Base-by-base conservation (phyloP, 1,140 invertebrate species). In the Drosophila parabipectinata region DNA sequence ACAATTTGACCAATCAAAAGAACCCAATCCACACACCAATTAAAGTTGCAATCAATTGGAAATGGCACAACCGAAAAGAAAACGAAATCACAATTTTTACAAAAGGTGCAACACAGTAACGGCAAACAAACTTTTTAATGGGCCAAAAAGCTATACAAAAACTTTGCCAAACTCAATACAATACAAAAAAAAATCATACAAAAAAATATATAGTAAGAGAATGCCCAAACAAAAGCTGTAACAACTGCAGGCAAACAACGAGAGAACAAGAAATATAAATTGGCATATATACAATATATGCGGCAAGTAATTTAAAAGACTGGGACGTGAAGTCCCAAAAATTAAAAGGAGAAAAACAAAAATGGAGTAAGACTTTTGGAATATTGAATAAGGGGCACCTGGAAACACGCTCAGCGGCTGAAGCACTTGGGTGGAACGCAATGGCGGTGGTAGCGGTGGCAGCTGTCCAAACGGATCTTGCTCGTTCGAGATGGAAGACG, bases 341-440 rank as follows among this genome's bases (percentile, higher is more conserved):
- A 15, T 41, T 18, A 44, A 37, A 37, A 37, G 10, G 10, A 12
- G 34, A 37, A 12, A n/a, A 37, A 37, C 3, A n/a, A 37, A 37
- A 12, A 10, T 12, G 10, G 4, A 37, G 12, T 0, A 12, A 7
- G 32, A 9, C 10, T 47, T 47, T 21, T 10, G 34, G 34, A n/a
- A n/a, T 44, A 28, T 28, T 5, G 5, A 28, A 28, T 28, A n/a
- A 34, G 57, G 32, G 39, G 72, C 88, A 92, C 91, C 91, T 92
- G 91, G 91, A 92, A 92, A 92, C 77, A 91, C 91, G 81, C 90
- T 90, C 81, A 92, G 80, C 71, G 91, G 90, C 88, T 92, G 89
- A 69, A 92, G 81, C 79, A 92, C 90, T 92, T 92, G 91, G 79
- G 91, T 92, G 80, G 91, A 92, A 92, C 91, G 91, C 91, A 92